These are phyloP conservation scores for Buceros bicornis DNA, from an alignment of 2,797 vertebrate genomes.

Conservation along the genomic window DNA sequence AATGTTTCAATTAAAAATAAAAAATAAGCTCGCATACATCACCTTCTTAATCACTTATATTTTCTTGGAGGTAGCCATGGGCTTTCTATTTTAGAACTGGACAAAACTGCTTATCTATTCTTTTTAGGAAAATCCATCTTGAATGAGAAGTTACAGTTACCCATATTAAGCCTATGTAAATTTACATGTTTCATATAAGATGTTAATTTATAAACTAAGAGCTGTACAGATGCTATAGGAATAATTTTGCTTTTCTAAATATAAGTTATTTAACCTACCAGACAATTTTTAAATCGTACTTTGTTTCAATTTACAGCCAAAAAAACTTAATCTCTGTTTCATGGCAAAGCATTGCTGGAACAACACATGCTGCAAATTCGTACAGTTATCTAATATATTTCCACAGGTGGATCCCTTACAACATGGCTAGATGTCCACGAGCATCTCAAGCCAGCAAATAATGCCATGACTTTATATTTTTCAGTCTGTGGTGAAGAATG, in stretches of 20 bases:
- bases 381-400: slow-evolving; percentile 59
- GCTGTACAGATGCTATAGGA: not conserved
- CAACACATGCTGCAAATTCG: not conserved
- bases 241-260: not conserved
- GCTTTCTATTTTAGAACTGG: not conserved
- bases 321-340: not conserved
- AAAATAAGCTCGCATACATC: not conserved
- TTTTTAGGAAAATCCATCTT: not conserved
- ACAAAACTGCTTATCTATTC: not conserved
- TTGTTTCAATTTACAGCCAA: not conserved
- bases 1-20: not conserved
- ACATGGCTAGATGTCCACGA: not conserved
- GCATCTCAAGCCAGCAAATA: slow-evolving; percentile 20
- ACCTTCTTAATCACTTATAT: not conserved
- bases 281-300: not conserved
- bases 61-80: not conserved
- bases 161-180: not conserved
- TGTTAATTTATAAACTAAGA: not conserved
- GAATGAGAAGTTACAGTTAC: not conserved
- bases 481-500: not conserved
- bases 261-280: not conserved
- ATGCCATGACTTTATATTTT: not conserved
- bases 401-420: not conserved
- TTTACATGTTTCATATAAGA: not conserved
- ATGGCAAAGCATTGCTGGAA: slow-evolving; percentile 13